Base-by-base conservation (phyloP, 2,113 vertebrate genomes). In the Ammospiza caudacuta region DNA sequence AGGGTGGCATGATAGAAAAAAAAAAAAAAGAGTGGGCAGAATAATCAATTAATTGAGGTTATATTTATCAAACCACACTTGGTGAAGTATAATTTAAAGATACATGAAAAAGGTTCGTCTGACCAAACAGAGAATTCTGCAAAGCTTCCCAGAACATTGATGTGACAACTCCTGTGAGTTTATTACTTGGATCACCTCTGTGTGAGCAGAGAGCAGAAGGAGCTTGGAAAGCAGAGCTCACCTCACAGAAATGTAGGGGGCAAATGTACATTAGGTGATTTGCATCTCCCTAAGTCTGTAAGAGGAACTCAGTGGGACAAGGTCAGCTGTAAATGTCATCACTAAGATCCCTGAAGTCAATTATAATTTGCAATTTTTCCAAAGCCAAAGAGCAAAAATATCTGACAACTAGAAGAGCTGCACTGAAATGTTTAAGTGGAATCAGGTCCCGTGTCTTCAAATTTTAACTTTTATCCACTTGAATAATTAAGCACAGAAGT, bases 201-300 rank as follows among this genome's bases (percentile, higher is more conserved):
- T 28, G 37, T 11, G 13, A 87, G 49, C 49, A 72, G 54, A 28
- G 51, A 72, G 35, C 14, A 82, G 57, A 59, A 59, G 28, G 25
- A 67, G 15, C 28, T 69, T 5, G 37, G 77, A 49, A 7, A 81
- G 15, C 51, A 62, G 37, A 86, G 11, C 3, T 75, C 37, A 29
- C 12, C 41, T 63, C 1, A 0, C 1, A 8, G 27, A 39, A 92
- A 64, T 11, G 37, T 4, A 11, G 20, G 7, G 33, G 51, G 6
- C 8, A 58, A 57, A 20, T 0, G 12, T 6, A 4, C 6, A 7
- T 29, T 3, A 3, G 35, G 29, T 57, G 70, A 31, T 46, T 44
- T 87, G 15, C 23, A 41, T 5, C 15, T 57, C 16, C 27, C 5
- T 15, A 9, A 84, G 6, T 13, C 33, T 37, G 0, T 20, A 2